phyloP scores from a whole-genome alignment of 1,140 invertebrate genomes.

The Sweltsa coloradensis region DNA sequence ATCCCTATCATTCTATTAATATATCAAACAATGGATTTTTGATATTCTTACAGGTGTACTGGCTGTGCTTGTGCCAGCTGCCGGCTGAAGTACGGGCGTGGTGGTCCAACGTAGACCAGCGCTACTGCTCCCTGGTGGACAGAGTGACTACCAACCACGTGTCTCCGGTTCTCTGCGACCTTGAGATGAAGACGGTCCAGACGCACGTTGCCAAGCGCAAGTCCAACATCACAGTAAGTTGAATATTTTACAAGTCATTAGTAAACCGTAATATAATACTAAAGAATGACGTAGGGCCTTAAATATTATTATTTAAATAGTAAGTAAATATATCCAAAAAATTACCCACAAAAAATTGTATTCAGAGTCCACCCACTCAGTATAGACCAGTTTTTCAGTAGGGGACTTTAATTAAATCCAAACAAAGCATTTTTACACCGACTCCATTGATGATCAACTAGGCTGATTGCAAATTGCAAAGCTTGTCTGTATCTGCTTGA shows the following conservation, averaged over 20 bases:
- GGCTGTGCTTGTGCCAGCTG: conserved; percentile 39
- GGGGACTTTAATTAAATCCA: no score
- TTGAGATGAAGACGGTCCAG: conserved; percentile 52
- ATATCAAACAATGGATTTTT: not conserved
- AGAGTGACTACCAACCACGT: conserved; percentile 61
- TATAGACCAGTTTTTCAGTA: no score
- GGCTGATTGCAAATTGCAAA: no score
- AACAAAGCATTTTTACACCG: no score
- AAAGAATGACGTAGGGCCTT: not conserved
- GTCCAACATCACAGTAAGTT: conserved; percentile 56
- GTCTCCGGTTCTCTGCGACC: conserved; percentile 51
- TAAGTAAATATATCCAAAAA: no score
- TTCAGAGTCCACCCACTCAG: no score
- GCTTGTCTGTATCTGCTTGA: no score
- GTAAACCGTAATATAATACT: not conserved
- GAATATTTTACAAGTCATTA: not conserved
- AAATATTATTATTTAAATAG: not conserved
- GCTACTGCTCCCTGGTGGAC: conserved; percentile 55
- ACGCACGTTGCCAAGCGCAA: conserved; percentile 38
- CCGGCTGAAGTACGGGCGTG: conserved; percentile 72
- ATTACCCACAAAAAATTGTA: no score
- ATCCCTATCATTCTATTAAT: no score
- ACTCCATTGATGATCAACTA: no score
- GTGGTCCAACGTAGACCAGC: conserved; percentile 60
- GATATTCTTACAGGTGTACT: conserved; percentile 8